Evolutionary conservation across 2,888 invertebrate species (phyloP).

Genomic region (Parnassius orleans): DNA sequence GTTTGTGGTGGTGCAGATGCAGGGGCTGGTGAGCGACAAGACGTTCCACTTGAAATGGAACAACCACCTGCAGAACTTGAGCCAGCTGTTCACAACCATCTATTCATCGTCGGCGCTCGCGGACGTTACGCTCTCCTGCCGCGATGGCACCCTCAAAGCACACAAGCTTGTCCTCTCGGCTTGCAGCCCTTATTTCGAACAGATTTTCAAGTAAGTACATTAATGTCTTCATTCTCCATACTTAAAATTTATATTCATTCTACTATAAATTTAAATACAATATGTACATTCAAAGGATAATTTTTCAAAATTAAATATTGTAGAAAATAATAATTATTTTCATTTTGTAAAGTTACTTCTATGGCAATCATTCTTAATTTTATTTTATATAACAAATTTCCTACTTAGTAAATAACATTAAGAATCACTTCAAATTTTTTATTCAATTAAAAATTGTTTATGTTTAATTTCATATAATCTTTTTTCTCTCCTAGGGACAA

Average conservation of each 20-base stretch:
- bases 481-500: slow-evolving; percentile 77
- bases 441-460: neutral
- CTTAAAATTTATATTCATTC: neutral
- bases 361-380: too few species aligned
- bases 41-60: slow-evolving; percentile 87
- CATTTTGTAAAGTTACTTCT: too few species aligned
- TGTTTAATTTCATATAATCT: slow-evolving; percentile 16
- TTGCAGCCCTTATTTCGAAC: slow-evolving; percentile 88
- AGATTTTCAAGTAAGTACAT: slow-evolving; percentile 82
- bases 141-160: slow-evolving; percentile 85
- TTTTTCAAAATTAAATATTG: too few species aligned
- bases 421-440: too few species aligned
- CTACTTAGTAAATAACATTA: too few species aligned
- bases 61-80: slow-evolving; percentile 86
- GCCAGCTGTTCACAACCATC: slow-evolving; percentile 84
- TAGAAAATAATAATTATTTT: too few species aligned
- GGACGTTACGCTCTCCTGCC: slow-evolving; percentile 86
- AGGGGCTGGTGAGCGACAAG: slow-evolving; percentile 82
- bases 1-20: slow-evolving; percentile 77
- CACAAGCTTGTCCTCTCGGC: slow-evolving; percentile 88
- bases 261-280: neutral
- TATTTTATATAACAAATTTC: too few species aligned
- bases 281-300: too few species aligned
- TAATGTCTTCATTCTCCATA: neutral
- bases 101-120: slow-evolving; percentile 86